A percentile compares a stretch with the other conserved stretches of the same genome.
These are phyloP conservation scores for Dromococcyx pavoninus DNA, from an alignment of 2,797 vertebrate species.

Conservation along the genomic window DNA sequence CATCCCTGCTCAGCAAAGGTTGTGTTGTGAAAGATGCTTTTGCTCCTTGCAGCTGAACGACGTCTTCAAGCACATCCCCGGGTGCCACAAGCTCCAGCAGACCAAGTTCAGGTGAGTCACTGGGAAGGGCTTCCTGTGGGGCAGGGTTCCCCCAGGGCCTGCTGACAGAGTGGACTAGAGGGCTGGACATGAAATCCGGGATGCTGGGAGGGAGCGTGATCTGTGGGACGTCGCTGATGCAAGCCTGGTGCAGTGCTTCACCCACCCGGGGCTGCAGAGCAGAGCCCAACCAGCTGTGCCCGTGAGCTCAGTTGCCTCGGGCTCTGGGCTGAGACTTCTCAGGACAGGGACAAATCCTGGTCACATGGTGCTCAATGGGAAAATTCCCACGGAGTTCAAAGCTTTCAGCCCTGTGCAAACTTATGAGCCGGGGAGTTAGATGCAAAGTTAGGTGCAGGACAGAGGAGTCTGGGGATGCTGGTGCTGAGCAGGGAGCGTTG, in stretches of 20 bases:
- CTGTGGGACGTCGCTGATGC: not conserved
- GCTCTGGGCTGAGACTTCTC: not conserved
- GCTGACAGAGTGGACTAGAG: not conserved
- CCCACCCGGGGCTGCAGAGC: not conserved
- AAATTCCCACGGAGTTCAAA: not conserved
- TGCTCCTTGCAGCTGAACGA: conserved; percentile 84
- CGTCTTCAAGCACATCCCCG: conserved; percentile 86
- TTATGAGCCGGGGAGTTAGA: too few species aligned
- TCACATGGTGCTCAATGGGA: rapidly evolving
- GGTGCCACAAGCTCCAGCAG: conserved; percentile 85
- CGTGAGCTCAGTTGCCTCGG: not conserved
- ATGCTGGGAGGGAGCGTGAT: rapidly evolving
- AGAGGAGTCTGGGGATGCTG: not conserved
- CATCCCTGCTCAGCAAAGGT: not conserved
- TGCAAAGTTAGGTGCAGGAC: not conserved
- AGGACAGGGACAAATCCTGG: not conserved
- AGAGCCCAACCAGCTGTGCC: not conserved
- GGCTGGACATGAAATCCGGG: not conserved
- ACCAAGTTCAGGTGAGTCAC: conserved; percentile 89
- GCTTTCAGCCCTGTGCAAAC: not conserved
- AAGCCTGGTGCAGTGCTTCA: not conserved
- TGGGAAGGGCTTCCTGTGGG: not conserved
- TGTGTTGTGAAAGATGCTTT: not conserved
- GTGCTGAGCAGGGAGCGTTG: not conserved
- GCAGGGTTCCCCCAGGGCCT: not conserved